Percentiles rank a stretch among this genome's conserved stretches.
These are phyloP conservation scores for Agriopis marginaria DNA, from an alignment of 2,888 invertebrate species.

Conservation along the genomic window DNA sequence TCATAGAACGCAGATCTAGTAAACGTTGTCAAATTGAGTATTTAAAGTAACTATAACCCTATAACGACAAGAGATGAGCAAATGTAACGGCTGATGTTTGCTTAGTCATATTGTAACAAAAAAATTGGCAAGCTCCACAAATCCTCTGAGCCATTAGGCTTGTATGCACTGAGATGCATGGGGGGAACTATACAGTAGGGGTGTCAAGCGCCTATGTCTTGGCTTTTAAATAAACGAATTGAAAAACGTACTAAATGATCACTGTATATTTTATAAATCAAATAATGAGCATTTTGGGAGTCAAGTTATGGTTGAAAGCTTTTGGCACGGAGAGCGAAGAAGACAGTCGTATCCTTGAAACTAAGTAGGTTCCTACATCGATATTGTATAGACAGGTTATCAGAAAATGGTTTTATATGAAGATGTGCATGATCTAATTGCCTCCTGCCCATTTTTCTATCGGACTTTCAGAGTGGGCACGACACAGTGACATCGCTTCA, in stretches of 20 bases:
- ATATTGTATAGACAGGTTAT: too few species aligned
- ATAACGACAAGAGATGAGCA: neutral
- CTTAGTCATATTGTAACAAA: neutral
- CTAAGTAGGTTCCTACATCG: neutral
- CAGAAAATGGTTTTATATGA: too few species aligned
- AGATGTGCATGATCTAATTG: neutral
- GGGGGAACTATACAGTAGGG: neutral
- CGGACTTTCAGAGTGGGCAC: too few species aligned
- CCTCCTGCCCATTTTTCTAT: too few species aligned
- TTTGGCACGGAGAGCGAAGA: neutral
- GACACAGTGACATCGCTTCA: too few species aligned
- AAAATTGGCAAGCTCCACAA: slow-evolving; percentile 18
- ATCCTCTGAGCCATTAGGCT: slow-evolving; percentile 2
- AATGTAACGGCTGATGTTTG: neutral
- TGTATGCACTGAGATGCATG: slow-evolving; percentile 10
- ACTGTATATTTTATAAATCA: neutral
- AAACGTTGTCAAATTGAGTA: neutral
- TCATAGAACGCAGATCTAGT: neutral
- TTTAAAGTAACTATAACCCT: neutral
- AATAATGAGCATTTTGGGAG: neutral
- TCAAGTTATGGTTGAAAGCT: neutral
- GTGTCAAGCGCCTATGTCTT: slow-evolving; percentile 23
- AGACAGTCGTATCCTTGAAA: neutral
- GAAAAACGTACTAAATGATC: neutral
- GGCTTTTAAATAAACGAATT: neutral